These are phyloP conservation scores for Hyles lineata DNA, from an alignment of 2,888 invertebrate genomes.

Conservation along the genomic window DNA sequence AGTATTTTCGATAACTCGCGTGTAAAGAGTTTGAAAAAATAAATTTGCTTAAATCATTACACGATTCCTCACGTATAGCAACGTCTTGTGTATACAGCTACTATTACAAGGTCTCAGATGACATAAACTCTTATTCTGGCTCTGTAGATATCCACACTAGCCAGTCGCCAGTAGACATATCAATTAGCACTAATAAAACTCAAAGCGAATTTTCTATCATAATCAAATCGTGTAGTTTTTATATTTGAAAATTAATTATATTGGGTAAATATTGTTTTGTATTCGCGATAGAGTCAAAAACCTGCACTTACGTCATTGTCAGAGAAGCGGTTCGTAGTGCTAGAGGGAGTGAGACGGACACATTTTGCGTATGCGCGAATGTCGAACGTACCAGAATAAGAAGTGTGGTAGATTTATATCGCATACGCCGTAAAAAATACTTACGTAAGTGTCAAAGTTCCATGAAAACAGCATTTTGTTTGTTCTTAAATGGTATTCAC, in stretches of 20 bases:
- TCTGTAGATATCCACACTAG: not conserved
- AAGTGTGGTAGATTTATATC: not conserved
- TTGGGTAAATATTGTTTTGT: not conserved
- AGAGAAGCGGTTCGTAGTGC: not conserved
- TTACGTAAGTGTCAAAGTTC: slow-evolving; percentile 71
- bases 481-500: slow-evolving; percentile 35
- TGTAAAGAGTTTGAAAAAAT: slow-evolving; percentile 34
- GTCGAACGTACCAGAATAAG: slow-evolving; percentile 24
- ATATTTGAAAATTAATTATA: not conserved
- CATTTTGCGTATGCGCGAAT: not conserved
- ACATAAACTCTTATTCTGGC: slow-evolving; percentile 23
- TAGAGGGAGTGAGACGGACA: not conserved
- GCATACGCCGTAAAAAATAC: slow-evolving; percentile 53
- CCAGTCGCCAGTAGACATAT: not conserved
- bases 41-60: slow-evolving; percentile 47
- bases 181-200: slow-evolving; percentile 14
- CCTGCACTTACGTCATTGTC: not conserved
- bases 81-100: slow-evolving; percentile 23
- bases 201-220: not conserved
- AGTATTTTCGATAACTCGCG: not conserved
- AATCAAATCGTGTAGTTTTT: not conserved
- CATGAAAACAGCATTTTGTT: slow-evolving; percentile 41
- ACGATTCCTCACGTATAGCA: slow-evolving; percentile 34
- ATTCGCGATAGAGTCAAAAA: not conserved
- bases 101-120: slow-evolving; percentile 29